Percentiles rank a stretch among this genome's conserved stretches.
These are phyloP conservation scores for Chlorospingus flavigularis DNA, from an alignment of 2,797 vertebrate species.

Conservation along the genomic window DNA sequence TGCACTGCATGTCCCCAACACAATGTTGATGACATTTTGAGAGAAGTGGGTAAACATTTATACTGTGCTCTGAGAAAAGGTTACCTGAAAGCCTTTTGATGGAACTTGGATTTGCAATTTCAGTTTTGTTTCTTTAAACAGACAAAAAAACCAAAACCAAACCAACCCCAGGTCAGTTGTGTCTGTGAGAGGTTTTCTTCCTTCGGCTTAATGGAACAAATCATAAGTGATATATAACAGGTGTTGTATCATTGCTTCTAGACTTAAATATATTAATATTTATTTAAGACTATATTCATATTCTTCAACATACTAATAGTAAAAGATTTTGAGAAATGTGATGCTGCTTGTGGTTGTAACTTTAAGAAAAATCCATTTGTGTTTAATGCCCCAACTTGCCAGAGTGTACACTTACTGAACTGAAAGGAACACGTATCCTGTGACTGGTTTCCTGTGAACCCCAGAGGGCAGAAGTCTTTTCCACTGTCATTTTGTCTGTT, in stretches of 20 bases:
- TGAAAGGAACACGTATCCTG: conserved; percentile 15
- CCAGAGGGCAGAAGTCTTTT: conserved; percentile 25
- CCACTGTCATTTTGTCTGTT: conserved; percentile 6
- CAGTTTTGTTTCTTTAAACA: not conserved
- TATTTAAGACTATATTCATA: not conserved
- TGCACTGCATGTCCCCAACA: not conserved
- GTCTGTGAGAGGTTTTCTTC: not conserved
- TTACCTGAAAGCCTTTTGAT: conserved; percentile 3
- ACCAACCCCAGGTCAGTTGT: not conserved
- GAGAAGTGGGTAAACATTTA: conserved; percentile 11
- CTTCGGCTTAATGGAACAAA: not conserved
- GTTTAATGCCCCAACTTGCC: not conserved
- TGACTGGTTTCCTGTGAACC: conserved; percentile 12
- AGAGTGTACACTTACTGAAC: not conserved
- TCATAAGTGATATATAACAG: not conserved
- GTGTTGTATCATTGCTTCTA: not conserved
- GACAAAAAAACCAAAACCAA: not conserved
- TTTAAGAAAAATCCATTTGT: not conserved
- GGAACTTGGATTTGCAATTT: not conserved
- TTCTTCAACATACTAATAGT: not conserved
- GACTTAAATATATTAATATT: not conserved
- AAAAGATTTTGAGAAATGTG: not conserved
- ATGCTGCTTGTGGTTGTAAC: not conserved
- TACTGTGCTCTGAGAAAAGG: conserved; percentile 19
- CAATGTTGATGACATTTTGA: conserved; percentile 16